Evolutionary conservation across 2,113 vertebrate species (phyloP), one percentile per base, ranked within the genome.

Genomic region (Phalacrocorax pelagicus): DNA sequence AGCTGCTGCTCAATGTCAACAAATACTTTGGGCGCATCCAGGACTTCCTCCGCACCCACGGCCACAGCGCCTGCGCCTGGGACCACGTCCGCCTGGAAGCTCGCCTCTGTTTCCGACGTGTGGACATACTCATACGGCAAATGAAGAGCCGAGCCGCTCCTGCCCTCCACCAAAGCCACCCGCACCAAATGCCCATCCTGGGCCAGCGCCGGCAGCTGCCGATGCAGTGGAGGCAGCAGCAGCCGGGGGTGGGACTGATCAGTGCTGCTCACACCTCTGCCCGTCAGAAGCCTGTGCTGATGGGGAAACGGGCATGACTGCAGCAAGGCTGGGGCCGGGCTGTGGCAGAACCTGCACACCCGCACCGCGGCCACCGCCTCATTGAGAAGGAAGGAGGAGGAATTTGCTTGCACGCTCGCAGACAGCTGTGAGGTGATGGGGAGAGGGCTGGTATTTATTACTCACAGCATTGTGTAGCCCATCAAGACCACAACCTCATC

Each of bases 391-490:
- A n/a, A 71, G 24, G 12, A 34, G 26, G 24, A 81, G 22, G 23
- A 30, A n/a, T n/a, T 5, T 8, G 42, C n/a, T 57, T 74, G 6
- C n/a, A 58, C 1, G 1, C 12, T 36, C 12, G 11, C 1, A 9
- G 66, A 91, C 47, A 75, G 9, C 32, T 2, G 2, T 0, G 0
- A 69, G 13, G 7, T 0, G 4, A 4, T 32, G 61, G 61, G 62
- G 51, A 92, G 23, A 49, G 0, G 3, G 6, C 5, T 13, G 1
- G 2, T 26, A 42, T 8, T 78, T 34, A 65, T 11, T 51, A 42
- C 2, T 2, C 0, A 0, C 1, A 3, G 30, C 2, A 1, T 8
- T 19, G 34, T 1, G 5, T 0, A 0, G 0, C 27, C 61, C 4
- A 5, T 52, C 27, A 3, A 8, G 72, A 62, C 29, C 42, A 40